Evolutionary conservation across 1,140 invertebrate genomes (phyloP).

Genomic region (Drosophila murphyi): DNA sequence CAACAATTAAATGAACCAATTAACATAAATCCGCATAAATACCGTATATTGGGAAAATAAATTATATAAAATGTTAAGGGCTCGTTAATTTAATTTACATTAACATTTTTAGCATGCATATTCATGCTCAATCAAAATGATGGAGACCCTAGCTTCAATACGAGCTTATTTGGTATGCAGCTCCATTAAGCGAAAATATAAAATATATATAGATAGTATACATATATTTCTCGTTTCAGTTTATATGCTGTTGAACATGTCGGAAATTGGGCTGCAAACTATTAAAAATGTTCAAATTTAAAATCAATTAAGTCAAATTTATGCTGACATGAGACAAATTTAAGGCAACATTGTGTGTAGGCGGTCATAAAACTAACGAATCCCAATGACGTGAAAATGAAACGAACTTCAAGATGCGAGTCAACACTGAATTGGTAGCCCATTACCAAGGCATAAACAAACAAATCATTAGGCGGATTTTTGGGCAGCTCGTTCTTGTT

Average conservation of each 20-base stretch:
- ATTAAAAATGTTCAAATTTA: slow-evolving; percentile 77
- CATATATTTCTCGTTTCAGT: slow-evolving; percentile 50
- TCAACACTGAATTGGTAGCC: slow-evolving; percentile 48
- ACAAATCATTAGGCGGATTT: slow-evolving; percentile 68
- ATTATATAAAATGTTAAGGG: slow-evolving; percentile 57
- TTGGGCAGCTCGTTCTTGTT: slow-evolving; percentile 35
- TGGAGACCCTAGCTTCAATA: slow-evolving; percentile 28
- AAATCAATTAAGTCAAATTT: slow-evolving; percentile 81
- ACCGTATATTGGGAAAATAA: slow-evolving; percentile 50
- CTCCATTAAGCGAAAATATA: slow-evolving; percentile 56
- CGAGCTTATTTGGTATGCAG: slow-evolving; percentile 67
- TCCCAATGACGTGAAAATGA: slow-evolving; percentile 28
- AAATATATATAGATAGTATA: slow-evolving; percentile 37
- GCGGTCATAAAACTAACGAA: slow-evolving; percentile 57
- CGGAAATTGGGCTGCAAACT: slow-evolving; percentile 61
- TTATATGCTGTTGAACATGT: slow-evolving; percentile 48
- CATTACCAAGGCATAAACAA: slow-evolving; percentile 70
- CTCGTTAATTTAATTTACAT: slow-evolving; percentile 78
- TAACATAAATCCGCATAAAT: slow-evolving; percentile 33
- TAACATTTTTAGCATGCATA: slow-evolving; percentile 68
- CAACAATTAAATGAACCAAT: slow-evolving; percentile 32
- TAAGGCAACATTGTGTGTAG: slow-evolving; percentile 63
- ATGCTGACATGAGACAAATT: slow-evolving; percentile 80
- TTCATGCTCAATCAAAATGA: slow-evolving; percentile 71
- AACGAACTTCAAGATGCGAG: slow-evolving; percentile 40